phyloP scores from a whole-genome alignment of 2,797 vertebrate species.

The Siniperca obscura region DNA sequence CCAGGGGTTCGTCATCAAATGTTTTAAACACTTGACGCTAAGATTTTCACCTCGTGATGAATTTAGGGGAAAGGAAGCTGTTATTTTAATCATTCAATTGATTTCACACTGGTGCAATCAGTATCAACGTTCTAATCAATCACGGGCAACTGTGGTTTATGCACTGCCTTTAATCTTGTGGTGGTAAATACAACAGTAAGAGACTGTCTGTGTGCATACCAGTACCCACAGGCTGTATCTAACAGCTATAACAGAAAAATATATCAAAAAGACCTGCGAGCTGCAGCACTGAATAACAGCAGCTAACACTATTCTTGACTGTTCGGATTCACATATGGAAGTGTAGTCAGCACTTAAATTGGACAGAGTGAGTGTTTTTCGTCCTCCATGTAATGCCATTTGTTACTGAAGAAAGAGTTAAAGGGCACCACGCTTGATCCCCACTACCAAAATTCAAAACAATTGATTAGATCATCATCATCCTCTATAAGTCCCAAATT shows the following conservation, averaged over 20 bases:
- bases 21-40: conserved; percentile 12
- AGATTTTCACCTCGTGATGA: conserved; percentile 20
- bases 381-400: neutral
- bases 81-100: conserved; percentile 57
- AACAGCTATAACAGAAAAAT: neutral
- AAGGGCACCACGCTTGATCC: neutral
- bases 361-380: neutral
- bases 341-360: neutral
- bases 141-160: conserved; percentile 34
- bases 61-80: conserved; percentile 17
- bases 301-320: neutral
- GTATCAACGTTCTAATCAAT: conserved; percentile 54
- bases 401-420: neutral
- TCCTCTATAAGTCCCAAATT: neutral
- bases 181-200: conserved; percentile 23
- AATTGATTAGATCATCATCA: neutral
- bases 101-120: conserved; percentile 63
- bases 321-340: neutral
- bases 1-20: neutral
- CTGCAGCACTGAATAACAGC: neutral
- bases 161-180: conserved; percentile 40
- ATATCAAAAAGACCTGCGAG: neutral
- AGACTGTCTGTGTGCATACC: neutral
- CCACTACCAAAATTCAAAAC: neutral
- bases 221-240: neutral